Evolutionary conservation across 2,888 invertebrate species (phyloP), one percentile per base, ranked within the genome.

Genomic region (Junonia oenone): DNA sequence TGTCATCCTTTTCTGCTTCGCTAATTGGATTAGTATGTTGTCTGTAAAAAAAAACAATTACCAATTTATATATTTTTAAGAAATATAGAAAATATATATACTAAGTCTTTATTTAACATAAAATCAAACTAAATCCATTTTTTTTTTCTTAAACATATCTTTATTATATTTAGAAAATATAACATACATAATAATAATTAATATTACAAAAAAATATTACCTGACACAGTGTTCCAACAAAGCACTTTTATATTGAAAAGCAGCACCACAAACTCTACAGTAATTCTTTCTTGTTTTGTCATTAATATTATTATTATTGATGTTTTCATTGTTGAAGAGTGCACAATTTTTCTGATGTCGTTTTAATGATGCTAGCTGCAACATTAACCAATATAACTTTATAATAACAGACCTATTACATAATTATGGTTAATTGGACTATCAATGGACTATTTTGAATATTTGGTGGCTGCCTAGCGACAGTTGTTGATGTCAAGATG

Each of bases 211-310:
- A 38, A 8, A 45, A 45, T 9, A 56, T 71, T 68, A 90, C 90
- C 86, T 80, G 17, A 81, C 74, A 57, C 74, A 76, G 61, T 87
- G 88, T 48, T 90, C 88, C 33, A 83, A 48, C 31, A 88, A 56
- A 1, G 78, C 75, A 63, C 78, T 83, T 63, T 84, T 86, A 55
- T 81, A 85, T 51, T 81, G 79, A 57, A 88, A 88, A 0, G 69
- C 69, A 61, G 74, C 61, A 1, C 86, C 89, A 57, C 88, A 89
- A 0, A 75, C 67, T 22, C 78, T 62, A 61, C 88, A 88, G 57
- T 85, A 70, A 64, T 83, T 83, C 60, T 78, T 79, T 8, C 80
- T 71, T 0, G 67, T 61, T 38, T 69, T 75, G 33, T 78, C 78
- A 6, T 56, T 53, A 31, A 3, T 63, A 27, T 69, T 75, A 33